Percentiles rank a stretch among this genome's conserved stretches.
Evolutionary conservation across 2,888 invertebrate genomes (phyloP).

Genomic region (Pheosia tremula): DNA sequence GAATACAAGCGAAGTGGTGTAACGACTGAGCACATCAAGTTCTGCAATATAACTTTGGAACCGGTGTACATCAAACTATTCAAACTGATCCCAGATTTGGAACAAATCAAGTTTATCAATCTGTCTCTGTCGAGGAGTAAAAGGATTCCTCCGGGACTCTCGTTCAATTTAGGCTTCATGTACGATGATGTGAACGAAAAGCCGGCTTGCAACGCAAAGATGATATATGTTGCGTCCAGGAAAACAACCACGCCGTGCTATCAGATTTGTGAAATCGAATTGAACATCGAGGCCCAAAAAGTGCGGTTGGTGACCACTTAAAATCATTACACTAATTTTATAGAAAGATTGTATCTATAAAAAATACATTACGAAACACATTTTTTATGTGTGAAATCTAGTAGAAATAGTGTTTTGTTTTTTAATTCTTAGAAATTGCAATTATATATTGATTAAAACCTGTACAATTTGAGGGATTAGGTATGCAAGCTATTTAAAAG

Average conservation of each 20-base stretch:
- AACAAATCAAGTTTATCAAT: slow-evolving; percentile 71
- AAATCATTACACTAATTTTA: neutral
- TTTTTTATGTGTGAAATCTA: too few relatives aligned
- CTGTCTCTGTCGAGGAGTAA: slow-evolving; percentile 63
- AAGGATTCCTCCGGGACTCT: slow-evolving; percentile 71
- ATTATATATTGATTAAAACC: too few relatives aligned
- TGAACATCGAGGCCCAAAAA: slow-evolving; percentile 60
- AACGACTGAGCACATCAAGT: slow-evolving; percentile 65
- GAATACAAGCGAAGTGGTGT: slow-evolving; percentile 65
- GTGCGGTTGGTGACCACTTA: slow-evolving; percentile 30
- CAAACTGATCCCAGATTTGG: slow-evolving; percentile 68
- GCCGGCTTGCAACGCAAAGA: slow-evolving; percentile 57
- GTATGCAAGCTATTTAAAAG: too few relatives aligned
- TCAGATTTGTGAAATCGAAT: slow-evolving; percentile 73
- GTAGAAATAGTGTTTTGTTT: too few relatives aligned
- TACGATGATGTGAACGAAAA: slow-evolving; percentile 72
- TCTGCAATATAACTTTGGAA: slow-evolving; percentile 66
- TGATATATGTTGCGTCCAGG: slow-evolving; percentile 72
- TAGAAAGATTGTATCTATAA: too few relatives aligned
- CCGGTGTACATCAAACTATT: slow-evolving; percentile 72
- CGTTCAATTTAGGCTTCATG: slow-evolving; percentile 65
- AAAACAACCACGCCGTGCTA: slow-evolving; percentile 74
- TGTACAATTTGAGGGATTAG: too few relatives aligned
- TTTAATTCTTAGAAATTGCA: too few relatives aligned
- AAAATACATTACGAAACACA: too few relatives aligned